Evolutionary conservation across 2,888 invertebrate genomes (phyloP).

Genomic region (Girardia tigrina): DNA sequence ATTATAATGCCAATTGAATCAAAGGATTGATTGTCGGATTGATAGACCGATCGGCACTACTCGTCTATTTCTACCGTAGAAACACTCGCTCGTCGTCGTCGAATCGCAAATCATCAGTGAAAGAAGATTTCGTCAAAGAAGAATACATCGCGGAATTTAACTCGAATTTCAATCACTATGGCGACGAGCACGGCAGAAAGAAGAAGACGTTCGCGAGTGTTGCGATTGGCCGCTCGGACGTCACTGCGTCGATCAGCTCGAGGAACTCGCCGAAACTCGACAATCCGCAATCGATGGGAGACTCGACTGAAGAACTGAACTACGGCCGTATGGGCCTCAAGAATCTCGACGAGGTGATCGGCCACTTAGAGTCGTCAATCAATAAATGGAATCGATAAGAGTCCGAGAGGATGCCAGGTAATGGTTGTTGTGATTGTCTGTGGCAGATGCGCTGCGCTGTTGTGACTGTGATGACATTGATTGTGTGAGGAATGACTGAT

Average conservation of each 20-base stretch:
- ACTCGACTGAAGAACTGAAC: not conserved
- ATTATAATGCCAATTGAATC: too few species aligned
- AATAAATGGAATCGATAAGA: not conserved
- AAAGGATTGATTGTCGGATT: too few species aligned
- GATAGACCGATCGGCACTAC: too few species aligned
- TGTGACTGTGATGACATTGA: too few species aligned
- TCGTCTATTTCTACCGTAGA: too few species aligned
- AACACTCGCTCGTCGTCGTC: not conserved
- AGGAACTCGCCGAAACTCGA: not conserved
- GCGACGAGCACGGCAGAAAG: not conserved
- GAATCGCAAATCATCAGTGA: not conserved
- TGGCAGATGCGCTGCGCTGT: too few species aligned
- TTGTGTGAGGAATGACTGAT: too few species aligned
- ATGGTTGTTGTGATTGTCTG: too few species aligned
- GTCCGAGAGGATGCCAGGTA: not conserved
- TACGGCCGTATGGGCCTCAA: not conserved
- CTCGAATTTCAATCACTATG: not conserved
- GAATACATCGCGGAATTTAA: not conserved
- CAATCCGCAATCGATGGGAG: not conserved
- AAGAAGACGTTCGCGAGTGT: not conserved
- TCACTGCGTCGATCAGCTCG: not conserved
- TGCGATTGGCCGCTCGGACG: not conserved
- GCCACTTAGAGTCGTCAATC: not conserved
- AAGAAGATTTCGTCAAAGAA: not conserved
- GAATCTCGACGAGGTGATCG: not conserved